These are phyloP conservation scores for Pelvicachromis taeniatus DNA, from an alignment of 2,113 vertebrate species.

Conservation along the genomic window DNA sequence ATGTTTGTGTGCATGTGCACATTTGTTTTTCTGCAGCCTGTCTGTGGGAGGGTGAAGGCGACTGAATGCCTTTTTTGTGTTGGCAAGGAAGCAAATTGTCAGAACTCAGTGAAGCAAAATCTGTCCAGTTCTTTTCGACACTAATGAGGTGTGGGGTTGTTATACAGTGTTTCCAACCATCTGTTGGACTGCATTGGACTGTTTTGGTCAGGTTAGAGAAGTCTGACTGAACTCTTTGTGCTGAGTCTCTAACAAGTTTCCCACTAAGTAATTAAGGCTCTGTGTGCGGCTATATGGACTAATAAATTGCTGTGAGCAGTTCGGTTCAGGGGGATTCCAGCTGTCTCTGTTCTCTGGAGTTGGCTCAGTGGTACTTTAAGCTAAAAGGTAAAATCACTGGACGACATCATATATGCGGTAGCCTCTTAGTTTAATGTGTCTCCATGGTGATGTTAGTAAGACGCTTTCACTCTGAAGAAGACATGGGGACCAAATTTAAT, in stretches of 20 bases:
- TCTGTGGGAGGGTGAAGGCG: not conserved
- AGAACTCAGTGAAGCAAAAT: slow-evolving; percentile 41
- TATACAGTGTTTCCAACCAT: not conserved
- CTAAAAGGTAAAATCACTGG: not conserved
- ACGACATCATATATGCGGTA: not conserved
- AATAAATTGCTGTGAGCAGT: not conserved
- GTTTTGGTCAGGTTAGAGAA: not conserved
- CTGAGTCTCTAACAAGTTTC: not conserved
- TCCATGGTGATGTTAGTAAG: not conserved
- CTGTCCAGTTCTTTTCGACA: not conserved
- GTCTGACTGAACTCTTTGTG: not conserved
- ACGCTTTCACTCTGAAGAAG: not conserved
- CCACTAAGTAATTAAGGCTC: not conserved
- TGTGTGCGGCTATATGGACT: not conserved
- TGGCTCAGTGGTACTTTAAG: not conserved
- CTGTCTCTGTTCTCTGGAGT: not conserved
- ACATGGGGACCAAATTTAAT: not conserved
- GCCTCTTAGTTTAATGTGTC: not conserved
- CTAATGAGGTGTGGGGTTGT: slow-evolving; percentile 45
- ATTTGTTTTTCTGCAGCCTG: not conserved
- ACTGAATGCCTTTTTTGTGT: slow-evolving; percentile 33
- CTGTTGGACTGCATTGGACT: not conserved
- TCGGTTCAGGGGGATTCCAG: not conserved
- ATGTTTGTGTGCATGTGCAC: not conserved
- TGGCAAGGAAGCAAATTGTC: slow-evolving; percentile 18